phyloP scores from a whole-genome alignment of 2,797 vertebrate species.

The Graptemys geographica region DNA sequence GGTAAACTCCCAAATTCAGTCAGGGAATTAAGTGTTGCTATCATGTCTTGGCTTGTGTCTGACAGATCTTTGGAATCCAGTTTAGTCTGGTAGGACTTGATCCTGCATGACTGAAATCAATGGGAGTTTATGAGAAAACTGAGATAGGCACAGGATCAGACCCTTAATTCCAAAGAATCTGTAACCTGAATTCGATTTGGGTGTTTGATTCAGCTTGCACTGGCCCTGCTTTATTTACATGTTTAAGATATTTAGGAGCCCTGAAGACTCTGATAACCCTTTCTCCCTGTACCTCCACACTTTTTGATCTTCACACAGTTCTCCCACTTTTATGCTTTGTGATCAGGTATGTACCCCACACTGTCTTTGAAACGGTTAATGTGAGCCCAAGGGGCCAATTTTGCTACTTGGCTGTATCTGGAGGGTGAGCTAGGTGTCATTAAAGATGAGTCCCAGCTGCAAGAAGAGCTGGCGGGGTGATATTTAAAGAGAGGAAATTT shows the following conservation, averaged over 20 bases:
- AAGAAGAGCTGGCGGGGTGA: too few relatives aligned
- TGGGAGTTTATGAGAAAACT: conserved; percentile 2
- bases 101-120: background rate
- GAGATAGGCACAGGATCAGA: background rate
- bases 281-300: background rate
- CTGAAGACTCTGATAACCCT: conserved; percentile 10
- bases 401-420: background rate
- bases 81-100: background rate
- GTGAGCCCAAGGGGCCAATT: background rate
- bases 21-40: conserved; percentile 7
- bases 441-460: too few relatives aligned
- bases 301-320: background rate
- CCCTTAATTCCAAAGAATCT: background rate
- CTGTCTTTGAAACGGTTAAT: background rate
- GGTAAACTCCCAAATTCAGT: background rate
- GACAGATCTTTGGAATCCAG: conserved; percentile 5
- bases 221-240: conserved; percentile 12
- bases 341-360: background rate
- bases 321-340: background rate
- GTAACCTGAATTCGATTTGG: background rate
- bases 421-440: too few relatives aligned
- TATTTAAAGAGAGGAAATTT: too few relatives aligned
- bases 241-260: conserved; percentile 28
- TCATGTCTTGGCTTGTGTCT: conserved; percentile 5
- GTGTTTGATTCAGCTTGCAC: conserved; percentile 7